phyloP scores from a whole-genome alignment of 2,113 vertebrate species.

The Haliaeetus leucogaster region DNA sequence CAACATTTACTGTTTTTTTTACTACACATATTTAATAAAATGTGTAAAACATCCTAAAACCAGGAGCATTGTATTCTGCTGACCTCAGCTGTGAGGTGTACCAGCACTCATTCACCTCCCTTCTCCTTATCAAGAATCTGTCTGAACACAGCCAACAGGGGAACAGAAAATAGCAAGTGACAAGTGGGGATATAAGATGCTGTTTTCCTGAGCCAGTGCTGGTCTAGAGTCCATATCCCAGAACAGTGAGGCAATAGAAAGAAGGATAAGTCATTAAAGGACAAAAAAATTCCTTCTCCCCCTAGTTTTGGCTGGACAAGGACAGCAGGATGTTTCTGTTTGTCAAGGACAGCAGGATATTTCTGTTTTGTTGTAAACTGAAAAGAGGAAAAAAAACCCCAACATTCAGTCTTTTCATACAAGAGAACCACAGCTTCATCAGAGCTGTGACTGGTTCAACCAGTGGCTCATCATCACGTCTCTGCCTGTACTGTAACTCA shows the following conservation, averaged over 20 bases:
- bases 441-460: not conserved
- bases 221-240: not conserved
- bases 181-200: not conserved
- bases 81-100: not conserved
- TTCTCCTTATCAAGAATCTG: not conserved
- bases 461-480: not conserved
- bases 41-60: not conserved
- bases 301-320: not conserved
- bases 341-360: not conserved
- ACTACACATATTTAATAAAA: not conserved
- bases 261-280: not conserved
- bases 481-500: not conserved
- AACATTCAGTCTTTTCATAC: not conserved
- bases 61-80: fast-evolving
- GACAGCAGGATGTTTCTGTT: not conserved
- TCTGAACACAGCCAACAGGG: not conserved
- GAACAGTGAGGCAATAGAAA: not conserved
- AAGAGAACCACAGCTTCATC: not conserved
- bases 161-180: not conserved
- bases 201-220: not conserved
- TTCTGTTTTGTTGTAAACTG: not conserved
- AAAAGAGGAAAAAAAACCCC: not conserved
- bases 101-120: not conserved
- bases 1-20: not conserved
- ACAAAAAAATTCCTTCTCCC: not conserved